Evolutionary conservation across 2,797 vertebrate genomes (phyloP).

Genomic region (Notamacropus eugenii): DNA sequence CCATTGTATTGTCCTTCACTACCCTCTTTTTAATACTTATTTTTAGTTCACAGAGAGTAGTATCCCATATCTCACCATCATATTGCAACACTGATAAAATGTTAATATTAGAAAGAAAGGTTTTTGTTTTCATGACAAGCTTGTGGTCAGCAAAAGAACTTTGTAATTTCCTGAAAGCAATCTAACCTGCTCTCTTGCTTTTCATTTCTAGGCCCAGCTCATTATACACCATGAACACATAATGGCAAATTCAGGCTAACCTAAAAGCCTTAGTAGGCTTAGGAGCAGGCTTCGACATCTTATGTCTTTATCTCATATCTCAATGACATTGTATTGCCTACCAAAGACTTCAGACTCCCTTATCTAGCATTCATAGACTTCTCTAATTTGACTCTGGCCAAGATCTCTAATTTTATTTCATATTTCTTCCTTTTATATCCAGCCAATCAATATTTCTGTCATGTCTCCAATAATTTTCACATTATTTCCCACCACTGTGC

Average conservation of each 20-base stretch:
- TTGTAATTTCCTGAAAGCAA: not conserved
- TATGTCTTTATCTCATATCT: not conserved
- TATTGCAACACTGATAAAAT: not conserved
- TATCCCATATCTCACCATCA: not conserved
- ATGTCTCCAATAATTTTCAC: not conserved
- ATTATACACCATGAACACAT: not conserved
- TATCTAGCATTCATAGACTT: not conserved
- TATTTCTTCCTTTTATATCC: not conserved
- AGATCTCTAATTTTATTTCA: not conserved
- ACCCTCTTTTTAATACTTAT: not conserved
- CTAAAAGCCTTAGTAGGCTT: not conserved
- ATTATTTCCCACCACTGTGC: not conserved
- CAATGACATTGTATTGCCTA: not conserved
- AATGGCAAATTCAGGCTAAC: not conserved
- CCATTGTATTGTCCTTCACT: not conserved
- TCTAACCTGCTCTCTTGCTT: not conserved
- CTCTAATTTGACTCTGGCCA: not conserved
- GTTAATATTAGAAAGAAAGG: not conserved
- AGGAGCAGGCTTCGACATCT: not conserved
- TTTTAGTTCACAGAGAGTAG: not conserved
- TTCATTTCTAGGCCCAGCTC: not conserved
- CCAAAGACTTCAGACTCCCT: not conserved
- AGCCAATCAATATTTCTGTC: not conserved
- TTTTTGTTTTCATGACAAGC: not conserved
- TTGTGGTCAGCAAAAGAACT: not conserved